Base-by-base conservation (phyloP, 2,888 invertebrate species). In the Cosmia trapezina region DNA sequence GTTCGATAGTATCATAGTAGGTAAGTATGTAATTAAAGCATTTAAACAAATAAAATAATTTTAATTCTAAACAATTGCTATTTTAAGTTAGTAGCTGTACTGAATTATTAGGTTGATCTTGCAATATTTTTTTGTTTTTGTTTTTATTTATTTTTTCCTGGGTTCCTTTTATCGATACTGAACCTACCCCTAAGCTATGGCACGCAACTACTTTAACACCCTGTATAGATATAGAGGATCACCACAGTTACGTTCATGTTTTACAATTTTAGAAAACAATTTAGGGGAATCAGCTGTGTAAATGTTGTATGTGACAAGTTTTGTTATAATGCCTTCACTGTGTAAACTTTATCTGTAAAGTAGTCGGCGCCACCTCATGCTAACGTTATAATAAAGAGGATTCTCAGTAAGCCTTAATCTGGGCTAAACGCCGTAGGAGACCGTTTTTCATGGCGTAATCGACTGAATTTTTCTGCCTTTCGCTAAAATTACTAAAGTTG, bases 401-500 rank as follows among this genome's bases (percentile, higher is more conserved):
- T 86, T 86, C 83, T 87, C 86, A 83, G 89, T 80, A 91, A 89
- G 79, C 86, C 81, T 83, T 90, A 90, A 89, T 87, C 90, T 87
- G 84, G 81, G 80, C 78, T 90, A 88, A 93, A 90, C 91, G 91
- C 92, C 89, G 87, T 89, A 86, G 90, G 90, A 91, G 89, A 90
- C 89, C 90, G 91, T 94, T 93, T 93, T 91, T 94, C 92, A 94
- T 86, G 79, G 88, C 86, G 83, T 94, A 94, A 94, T 93, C 93
- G 94, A 83, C 90, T 82, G 85, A 93, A 91, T 93, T 94, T 93
- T 94, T 93, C 89, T 90, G 86, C 84, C 86, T 88, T 84, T 87
- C 83, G 90, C 89, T 91, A 89, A 94, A 95, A 95, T 94, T 92
- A 93, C 94, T 90, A 91, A 95, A 95, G 93, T 95, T 96, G 91